phyloP scores from a whole-genome alignment of 2,797 vertebrate species.

The Antennarius maculatus region DNA sequence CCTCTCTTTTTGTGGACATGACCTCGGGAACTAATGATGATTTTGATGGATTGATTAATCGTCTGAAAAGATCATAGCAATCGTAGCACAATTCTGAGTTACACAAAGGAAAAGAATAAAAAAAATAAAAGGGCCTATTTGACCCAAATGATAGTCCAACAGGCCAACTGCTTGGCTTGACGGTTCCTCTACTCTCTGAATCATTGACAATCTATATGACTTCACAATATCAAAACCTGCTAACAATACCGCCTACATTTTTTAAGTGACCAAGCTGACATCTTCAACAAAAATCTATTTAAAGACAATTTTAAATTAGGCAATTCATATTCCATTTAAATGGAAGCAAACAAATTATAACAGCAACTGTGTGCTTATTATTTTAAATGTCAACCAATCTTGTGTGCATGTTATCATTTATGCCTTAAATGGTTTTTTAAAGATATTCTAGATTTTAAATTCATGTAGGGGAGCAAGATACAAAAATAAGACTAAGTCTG shows the following conservation, averaged over 20 bases:
- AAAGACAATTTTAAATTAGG: too few species aligned
- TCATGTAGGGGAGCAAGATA: too few species aligned
- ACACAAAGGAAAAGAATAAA: slow-evolving; percentile 4
- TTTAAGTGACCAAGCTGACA: too few species aligned
- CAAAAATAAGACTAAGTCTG: too few species aligned
- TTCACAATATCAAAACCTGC: slow-evolving; percentile 1
- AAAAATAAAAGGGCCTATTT: slow-evolving; percentile 19
- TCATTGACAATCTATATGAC: slow-evolving; percentile 13
- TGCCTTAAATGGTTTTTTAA: too few species aligned
- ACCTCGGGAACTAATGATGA: slow-evolving; percentile 28
- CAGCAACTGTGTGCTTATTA: too few species aligned
- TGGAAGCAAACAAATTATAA: too few species aligned
- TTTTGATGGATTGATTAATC: slow-evolving; percentile 41
- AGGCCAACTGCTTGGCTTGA: slow-evolving; percentile 11
- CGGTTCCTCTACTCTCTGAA: slow-evolving; percentile 8
- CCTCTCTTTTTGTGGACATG: slow-evolving; percentile 46
- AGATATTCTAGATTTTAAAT: too few species aligned
- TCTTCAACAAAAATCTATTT: too few species aligned
- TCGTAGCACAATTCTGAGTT: slow-evolving; percentile 34
- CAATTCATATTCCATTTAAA: too few species aligned
- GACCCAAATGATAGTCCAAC: slow-evolving; percentile 12
- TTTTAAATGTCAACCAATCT: too few species aligned
- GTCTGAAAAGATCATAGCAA: slow-evolving; percentile 24
- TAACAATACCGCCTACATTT: background rate
- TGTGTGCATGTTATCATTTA: too few species aligned